Conservation (phyloP, 2,113 vertebrate species). For the Nothocercus nigrocapillus region DNA sequence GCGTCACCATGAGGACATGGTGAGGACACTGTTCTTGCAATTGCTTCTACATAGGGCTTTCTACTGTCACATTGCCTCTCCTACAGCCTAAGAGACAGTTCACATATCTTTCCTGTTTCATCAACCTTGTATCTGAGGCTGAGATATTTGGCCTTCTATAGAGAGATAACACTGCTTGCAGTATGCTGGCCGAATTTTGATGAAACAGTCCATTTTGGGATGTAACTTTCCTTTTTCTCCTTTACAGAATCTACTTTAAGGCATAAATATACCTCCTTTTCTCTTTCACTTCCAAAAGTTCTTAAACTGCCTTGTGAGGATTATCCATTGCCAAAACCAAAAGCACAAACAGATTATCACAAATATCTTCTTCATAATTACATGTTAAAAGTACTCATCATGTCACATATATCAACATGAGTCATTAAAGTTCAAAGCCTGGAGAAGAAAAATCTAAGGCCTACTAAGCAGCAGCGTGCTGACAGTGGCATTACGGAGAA, state of each 20-base stretch:
- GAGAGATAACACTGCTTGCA: background rate
- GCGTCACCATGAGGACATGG: background rate
- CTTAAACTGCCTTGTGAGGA: background rate
- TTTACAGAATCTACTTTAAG: background rate
- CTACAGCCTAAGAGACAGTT: background rate
- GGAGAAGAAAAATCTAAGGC: background rate
- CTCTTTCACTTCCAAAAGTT: background rate
- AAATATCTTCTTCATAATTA: conserved; percentile 17
- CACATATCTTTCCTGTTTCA: background rate
- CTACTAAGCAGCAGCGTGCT: background rate
- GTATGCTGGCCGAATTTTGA: background rate
- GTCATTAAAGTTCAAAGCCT: conserved; percentile 33
- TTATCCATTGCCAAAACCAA: background rate
- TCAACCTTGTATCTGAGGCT: background rate
- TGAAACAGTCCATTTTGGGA: background rate
- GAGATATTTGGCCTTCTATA: background rate
- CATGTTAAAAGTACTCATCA: background rate
- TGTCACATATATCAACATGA: background rate
- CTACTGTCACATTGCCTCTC: background rate
- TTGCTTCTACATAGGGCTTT: background rate
- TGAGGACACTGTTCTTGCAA: background rate
- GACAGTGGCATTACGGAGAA: background rate
- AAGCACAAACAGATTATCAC: background rate
- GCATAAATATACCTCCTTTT: background rate
- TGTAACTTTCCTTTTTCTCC: background rate